Conservation (phyloP, 2,888 invertebrate species). For the Patella depressa region DNA sequence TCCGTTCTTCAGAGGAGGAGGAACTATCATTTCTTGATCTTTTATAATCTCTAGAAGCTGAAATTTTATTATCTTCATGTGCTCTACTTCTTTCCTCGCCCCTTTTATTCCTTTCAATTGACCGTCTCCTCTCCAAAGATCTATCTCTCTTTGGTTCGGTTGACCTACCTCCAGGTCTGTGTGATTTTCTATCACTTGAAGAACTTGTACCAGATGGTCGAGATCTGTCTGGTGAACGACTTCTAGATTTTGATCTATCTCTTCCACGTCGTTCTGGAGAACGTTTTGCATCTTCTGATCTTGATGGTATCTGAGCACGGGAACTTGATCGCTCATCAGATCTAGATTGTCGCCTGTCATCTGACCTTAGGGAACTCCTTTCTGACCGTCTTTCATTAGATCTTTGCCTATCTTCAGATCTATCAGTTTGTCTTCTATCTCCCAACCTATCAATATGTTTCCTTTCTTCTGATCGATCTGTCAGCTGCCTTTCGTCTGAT, state of each 20-base stretch:
- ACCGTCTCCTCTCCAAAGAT: too few species aligned
- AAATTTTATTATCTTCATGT: background rate
- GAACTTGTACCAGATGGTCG: background rate
- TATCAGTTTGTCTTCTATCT: constrained; percentile 1
- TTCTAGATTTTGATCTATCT: background rate
- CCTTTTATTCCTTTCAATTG: too few species aligned
- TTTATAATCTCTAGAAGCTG: background rate
- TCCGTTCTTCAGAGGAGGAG: background rate
- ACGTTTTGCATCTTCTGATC: background rate
- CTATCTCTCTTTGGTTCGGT: too few species aligned
- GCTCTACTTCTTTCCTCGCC: background rate
- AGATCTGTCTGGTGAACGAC: background rate
- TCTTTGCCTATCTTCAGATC: constrained; percentile 17
- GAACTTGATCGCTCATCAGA: background rate
- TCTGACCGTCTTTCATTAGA: constrained; percentile 17
- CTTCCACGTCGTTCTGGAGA: constrained; percentile 20
- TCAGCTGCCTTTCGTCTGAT: constrained; percentile 16
- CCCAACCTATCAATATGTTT: background rate
- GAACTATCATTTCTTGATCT: background rate
- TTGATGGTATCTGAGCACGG: too few species aligned
- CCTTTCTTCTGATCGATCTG: constrained; percentile 19
- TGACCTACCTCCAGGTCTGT: too few species aligned
- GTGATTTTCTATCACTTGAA: constrained; percentile 11
- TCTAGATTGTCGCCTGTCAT: constrained; percentile 9
- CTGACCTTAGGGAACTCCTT: background rate